Evolutionary conservation across 2,113 vertebrate genomes (phyloP).

Genomic region (Corythoichthys intestinalis): DNA sequence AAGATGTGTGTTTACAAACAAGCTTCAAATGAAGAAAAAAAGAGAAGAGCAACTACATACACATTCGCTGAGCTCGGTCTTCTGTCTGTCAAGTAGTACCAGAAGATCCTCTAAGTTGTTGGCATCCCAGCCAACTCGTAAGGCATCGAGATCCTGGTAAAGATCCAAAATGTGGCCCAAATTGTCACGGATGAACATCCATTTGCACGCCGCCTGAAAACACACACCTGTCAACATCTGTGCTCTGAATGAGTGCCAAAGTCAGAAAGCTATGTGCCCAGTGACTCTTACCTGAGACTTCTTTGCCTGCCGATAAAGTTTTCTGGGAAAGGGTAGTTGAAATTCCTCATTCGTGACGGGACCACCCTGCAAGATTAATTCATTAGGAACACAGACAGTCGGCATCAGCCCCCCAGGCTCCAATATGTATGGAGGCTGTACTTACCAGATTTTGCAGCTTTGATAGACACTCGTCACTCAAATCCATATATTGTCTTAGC

Average conservation of each 20-base stretch:
- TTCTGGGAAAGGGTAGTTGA: neutral
- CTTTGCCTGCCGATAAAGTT: neutral
- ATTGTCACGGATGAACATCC: neutral
- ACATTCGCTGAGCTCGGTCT: neutral
- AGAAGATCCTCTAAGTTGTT: neutral
- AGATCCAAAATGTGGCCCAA: constrained; percentile 1
- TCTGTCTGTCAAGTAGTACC: neutral
- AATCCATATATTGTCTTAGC: constrained; percentile 13
- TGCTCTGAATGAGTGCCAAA: neutral
- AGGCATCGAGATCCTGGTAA: neutral
- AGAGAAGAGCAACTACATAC: neutral
- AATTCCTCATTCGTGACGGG: neutral
- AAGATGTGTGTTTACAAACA: no score
- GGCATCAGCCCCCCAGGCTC: neutral
- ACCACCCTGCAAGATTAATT: neutral
- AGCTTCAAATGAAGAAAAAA: neutral
- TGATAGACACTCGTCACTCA: constrained; percentile 7
- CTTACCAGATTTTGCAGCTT: constrained; percentile 33
- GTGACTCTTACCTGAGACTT: neutral
- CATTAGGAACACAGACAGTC: neutral
- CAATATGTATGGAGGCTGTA: neutral
- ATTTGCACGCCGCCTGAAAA: neutral
- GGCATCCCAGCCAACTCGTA: neutral
- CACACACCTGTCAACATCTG: neutral
- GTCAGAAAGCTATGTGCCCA: no score